Base-by-base conservation (phyloP, 2,113 vertebrate species). In the Phaethon lepturus region DNA sequence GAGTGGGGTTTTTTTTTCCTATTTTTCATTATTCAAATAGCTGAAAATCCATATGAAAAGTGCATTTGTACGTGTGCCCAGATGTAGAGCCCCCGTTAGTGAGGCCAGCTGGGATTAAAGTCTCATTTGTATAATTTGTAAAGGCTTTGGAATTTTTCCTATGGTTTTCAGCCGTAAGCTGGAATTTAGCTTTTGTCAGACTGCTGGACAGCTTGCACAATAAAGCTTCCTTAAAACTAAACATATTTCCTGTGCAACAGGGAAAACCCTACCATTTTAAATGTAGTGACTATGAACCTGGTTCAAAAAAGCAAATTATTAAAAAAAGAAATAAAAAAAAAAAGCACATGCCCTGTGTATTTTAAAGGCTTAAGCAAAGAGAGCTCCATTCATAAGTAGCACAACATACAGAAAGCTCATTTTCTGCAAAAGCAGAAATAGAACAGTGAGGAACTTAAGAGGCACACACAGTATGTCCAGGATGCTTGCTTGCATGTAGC, bases 61-160 rank as follows among this genome's bases (percentile, higher is more conserved):
- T 60, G 50, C 49, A 66, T 94, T 78, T 73, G 58, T 94, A 25
- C 82, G 78, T 76, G n/a, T 93, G 85, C 69, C 91, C 93, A 95
- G 89, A 88, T 95, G 92, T 59, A 88, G 86, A 93, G 67, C 71
- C 56, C n/a, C 66, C 2, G 66, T 88, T 78, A 95, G 63, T 13
- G 31, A 94, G 85, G 86, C 88, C 94, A 90, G 88, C 95, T 95
- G 91, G 96, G 97, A 97, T 97, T 96, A 97, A 97, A 93, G 86
- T 96, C 93, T 95, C 89, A 96, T 95, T 95, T 96, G 75, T 97
- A 88, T 96, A 97, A 97, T 95, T 95, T 97, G 63, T 95, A 92
- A 95, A 90, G 91, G 92, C 88, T 97, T 97, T 97, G 86, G 92
- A 95, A 93, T 95, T 95, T 97, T 95, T 94, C 74, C 64, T 89